Evolutionary conservation across 2,113 vertebrate genomes (phyloP), one percentile per base, ranked within the genome.

Genomic region (Platanista minor): DNA sequence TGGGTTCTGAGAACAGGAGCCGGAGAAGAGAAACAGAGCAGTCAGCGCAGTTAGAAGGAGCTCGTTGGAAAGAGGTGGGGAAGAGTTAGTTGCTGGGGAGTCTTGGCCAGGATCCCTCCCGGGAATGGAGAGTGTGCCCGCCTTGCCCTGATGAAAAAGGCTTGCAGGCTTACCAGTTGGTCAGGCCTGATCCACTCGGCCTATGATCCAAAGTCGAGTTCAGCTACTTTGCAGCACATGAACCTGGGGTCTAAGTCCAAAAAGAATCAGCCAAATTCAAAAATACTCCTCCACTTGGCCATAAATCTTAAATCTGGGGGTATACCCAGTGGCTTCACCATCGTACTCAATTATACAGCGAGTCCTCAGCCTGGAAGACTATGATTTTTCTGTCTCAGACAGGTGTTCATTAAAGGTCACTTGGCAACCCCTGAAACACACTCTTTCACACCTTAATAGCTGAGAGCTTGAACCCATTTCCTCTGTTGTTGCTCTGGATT

Each of bases 321-420:
- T 92, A 61, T 49, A 91, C 57, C 88, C n/a, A 81, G 84, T 18
- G 43, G 80, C 12, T 87, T 83, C 74, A 87, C 83, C 61, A 94
- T 91, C 90, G 91, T 46, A 62, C 78, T 95, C 91, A 98, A 95
- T 97, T 95, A 97, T 80, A 95, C 77, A 91, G 49, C 6, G 21
- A 69, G 71, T 64, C 78, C 41, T 92, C n/a, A 49, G 71, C 77
- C n/a, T 91, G 25, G 75, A 96, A 91, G 84, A 80, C 90, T 93
- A 29, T 97, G 86, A 87, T 93, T 97, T 95, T 95, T 97, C 94
- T 86, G 67, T 87, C 43, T 91, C 80, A 46, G 95, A 91, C 83
- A 96, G 95, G 86, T 97, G 29, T 75, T 96, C 94, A 97, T 94
- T 95, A 97, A 96, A 97, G 92, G 94, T 95, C 96, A 88, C 43